A percentile compares a stretch with the other conserved stretches of the same genome.
These are phyloP conservation scores for Mormyrus iriodes DNA, from an alignment of 2,113 vertebrate species.

Conservation along the genomic window DNA sequence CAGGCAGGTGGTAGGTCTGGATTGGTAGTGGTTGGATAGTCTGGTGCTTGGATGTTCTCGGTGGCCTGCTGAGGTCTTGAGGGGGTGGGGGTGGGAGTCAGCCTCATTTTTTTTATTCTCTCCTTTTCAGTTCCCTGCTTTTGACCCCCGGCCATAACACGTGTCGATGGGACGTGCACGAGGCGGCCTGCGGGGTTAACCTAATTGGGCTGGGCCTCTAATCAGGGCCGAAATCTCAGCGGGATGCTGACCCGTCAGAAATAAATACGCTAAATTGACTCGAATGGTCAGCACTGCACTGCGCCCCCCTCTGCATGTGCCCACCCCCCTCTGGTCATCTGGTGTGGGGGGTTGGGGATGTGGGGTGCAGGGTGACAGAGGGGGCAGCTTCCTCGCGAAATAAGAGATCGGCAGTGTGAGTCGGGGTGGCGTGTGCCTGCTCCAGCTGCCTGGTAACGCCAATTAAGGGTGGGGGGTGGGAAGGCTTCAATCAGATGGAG, in stretches of 20 bases:
- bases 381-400: conserved; percentile 25
- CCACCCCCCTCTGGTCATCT: conserved; percentile 13
- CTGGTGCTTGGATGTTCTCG: background rate
- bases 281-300: conserved; percentile 29
- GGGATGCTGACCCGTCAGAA: conserved; percentile 42
- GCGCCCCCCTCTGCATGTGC: conserved; percentile 18
- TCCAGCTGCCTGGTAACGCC: conserved; percentile 12
- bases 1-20: background rate
- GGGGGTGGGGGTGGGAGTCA: background rate
- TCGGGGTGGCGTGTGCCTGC: background rate
- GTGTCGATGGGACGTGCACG: conserved; percentile 33
- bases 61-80: background rate
- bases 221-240: conserved; percentile 44
- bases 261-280: conserved; percentile 42
- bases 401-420: background rate
- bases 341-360: conserved; percentile 35
- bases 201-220: conserved; percentile 39
- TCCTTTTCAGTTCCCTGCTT: background rate
- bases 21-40: background rate
- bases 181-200: conserved; percentile 18
- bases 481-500: conserved; percentile 8
- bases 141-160: conserved; percentile 1
- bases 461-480: conserved; percentile 12
- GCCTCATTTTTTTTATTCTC: background rate
- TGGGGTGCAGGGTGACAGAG: conserved; percentile 31